A percentile compares a stretch with the other conserved stretches of the same genome.
These are phyloP conservation scores for Eulemur macaco DNA, from an alignment of 2,113 vertebrate genomes.

Conservation along the genomic window DNA sequence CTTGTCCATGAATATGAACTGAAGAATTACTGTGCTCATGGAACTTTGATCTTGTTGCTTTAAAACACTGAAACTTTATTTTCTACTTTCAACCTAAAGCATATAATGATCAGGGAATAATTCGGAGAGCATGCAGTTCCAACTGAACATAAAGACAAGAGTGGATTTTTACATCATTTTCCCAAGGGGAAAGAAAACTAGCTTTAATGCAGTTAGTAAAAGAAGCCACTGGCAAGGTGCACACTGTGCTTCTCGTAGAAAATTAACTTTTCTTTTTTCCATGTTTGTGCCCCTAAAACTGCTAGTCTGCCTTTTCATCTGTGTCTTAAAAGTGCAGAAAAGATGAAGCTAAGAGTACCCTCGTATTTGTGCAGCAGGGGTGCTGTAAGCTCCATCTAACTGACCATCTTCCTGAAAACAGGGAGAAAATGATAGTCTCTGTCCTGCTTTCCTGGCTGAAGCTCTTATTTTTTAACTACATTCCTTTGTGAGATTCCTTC, in stretches of 20 bases:
- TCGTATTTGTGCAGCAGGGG: not conserved
- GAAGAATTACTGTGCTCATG: not conserved
- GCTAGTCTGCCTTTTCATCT: not conserved
- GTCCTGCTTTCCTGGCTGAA: not conserved
- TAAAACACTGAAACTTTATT: not conserved
- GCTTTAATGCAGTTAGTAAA: not conserved
- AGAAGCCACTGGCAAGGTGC: not conserved
- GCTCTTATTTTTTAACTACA: rapidly evolving
- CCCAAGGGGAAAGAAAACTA: not conserved
- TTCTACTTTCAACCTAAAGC: not conserved
- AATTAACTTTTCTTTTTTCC: not conserved
- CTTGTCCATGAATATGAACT: not conserved
- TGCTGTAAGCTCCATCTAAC: not conserved
- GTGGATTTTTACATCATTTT: not conserved
- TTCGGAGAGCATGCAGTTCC: not conserved
- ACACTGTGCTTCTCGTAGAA: not conserved
- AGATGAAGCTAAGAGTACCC: not conserved
- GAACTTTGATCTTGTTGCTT: not conserved
- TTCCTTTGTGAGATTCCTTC: not conserved
- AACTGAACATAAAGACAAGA: not conserved
- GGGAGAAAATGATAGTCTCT: not conserved
- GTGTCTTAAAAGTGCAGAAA: slow-evolving; percentile 8
- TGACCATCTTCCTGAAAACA: not conserved
- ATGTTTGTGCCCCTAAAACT: not conserved
- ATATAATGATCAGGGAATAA: not conserved